Base-by-base conservation (phyloP, 2,113 vertebrate species). In the Helogale parvula region DNA sequence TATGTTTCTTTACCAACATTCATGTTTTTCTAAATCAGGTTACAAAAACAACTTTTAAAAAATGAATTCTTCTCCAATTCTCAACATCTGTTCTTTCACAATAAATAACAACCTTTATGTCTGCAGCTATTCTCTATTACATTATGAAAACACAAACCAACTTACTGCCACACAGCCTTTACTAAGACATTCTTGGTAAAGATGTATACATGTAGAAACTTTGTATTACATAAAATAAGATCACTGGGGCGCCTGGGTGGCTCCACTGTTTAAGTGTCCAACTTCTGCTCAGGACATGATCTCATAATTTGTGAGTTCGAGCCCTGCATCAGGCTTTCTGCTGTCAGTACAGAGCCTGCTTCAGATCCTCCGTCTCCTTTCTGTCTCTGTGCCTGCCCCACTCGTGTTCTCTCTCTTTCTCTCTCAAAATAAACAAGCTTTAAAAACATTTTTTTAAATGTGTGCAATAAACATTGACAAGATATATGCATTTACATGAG, bases 71-170 rank as follows among this genome's bases (percentile, higher is more conserved):
- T 95, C 38, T 16, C 27, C 1, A 79, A 52, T 29, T 33, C 21
- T 92, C 66, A 81, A 87, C 27, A 93, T 50, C 27, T 93, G 19
- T 57, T 82, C 50, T 93, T 82, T 97, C 45, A 82, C 41, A 80
- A 90, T 23, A 91, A 91, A 71, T 54, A 69, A 90, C 6, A 7
- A 68, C 29, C 17, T 90, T 85, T 52, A 12, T 35, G 93, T 68
- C n/a, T 82, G 29, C 27, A 17, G 25, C 33, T 72, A 82, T 27
- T 68, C 81, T 60, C 82, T 47, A 74, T 81, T 45, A 66, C 10
- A 13, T 68, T 92, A 83, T 45, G 25, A 50, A 77, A 77, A 88
- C 60, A 11, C 38, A 82, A 66, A 82, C 6, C 11, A 87, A 88
- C 38, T 79, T 47, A 50, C 4, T 83, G 33, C 12, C 54, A 69